phyloP scores from a whole-genome alignment of 2,888 invertebrate species.

The Brassicogethes aeneus region DNA sequence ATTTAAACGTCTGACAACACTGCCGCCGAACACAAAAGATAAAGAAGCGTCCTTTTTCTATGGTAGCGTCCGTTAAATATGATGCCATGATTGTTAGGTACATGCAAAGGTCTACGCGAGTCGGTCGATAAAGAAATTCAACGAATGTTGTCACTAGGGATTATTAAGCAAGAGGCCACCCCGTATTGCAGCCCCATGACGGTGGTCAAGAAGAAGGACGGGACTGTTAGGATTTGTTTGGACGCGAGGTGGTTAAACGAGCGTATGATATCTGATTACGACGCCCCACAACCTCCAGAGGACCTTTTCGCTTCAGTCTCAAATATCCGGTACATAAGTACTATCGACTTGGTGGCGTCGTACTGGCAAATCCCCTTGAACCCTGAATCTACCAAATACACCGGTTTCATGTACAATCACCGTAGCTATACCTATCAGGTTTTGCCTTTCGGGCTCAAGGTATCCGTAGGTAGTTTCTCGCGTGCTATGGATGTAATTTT shows the following conservation, averaged over 20 bases:
- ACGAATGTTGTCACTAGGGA: constrained; percentile 22
- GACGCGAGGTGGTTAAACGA: constrained; percentile 27
- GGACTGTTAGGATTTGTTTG: constrained; percentile 24
- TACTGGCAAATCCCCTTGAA: constrained; percentile 4
- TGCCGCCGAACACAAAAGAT: too few relatives aligned
- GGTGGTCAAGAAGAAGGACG: constrained; percentile 25
- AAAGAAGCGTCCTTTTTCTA: too few relatives aligned
- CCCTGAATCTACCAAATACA: neutral
- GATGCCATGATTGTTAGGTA: too few relatives aligned
- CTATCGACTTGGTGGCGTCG: neutral
- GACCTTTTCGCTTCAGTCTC: constrained; percentile 19
- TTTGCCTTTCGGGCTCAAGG: constrained; percentile 3
- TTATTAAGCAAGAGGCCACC: constrained; percentile 25
- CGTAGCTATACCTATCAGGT: constrained; percentile 2
- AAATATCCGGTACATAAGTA: constrained; percentile 9
- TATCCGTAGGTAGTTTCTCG: constrained; percentile 2
- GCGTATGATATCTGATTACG: constrained; percentile 24
- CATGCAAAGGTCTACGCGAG: constrained; percentile 16
- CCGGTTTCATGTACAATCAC: neutral
- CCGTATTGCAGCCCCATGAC: constrained; percentile 27
- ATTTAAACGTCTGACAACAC: too few relatives aligned
- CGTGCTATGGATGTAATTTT: constrained; percentile 1
- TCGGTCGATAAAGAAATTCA: constrained; percentile 22
- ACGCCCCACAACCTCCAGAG: constrained; percentile 19
- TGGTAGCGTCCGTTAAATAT: too few relatives aligned